Evolutionary conservation across 2,113 vertebrate species (phyloP).

Genomic region (Eonycteris spelaea): DNA sequence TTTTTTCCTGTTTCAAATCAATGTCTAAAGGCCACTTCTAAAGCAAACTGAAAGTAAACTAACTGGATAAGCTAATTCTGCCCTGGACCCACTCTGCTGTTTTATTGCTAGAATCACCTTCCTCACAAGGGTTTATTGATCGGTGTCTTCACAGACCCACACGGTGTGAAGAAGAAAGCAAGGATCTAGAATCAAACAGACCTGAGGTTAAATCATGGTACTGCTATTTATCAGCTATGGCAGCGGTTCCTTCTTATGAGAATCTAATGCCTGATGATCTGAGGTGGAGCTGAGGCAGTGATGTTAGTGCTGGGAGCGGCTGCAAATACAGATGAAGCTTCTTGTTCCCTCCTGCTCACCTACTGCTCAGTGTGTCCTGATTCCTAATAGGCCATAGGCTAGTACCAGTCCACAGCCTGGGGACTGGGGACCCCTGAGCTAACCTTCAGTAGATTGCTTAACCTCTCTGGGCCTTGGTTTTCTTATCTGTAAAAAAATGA

Average conservation of each 20-base stretch:
- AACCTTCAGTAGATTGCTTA: not conserved
- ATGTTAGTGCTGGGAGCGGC: too few species aligned
- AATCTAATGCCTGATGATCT: too few species aligned
- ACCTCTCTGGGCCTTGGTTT: not conserved
- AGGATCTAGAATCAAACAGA: not conserved
- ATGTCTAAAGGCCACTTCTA: not conserved
- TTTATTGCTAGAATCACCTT: not conserved
- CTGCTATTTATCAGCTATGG: not conserved
- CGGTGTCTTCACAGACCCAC: not conserved
- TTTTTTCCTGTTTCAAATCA: not conserved
- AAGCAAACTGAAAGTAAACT: not conserved
- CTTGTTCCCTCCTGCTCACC: too few species aligned
- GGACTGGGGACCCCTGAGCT: not conserved
- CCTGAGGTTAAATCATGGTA: not conserved
- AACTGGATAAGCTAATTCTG: not conserved
- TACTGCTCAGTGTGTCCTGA: too few species aligned
- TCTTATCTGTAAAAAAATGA: not conserved
- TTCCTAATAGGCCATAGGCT: too few species aligned
- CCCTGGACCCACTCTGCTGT: not conserved
- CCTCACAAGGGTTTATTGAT: not conserved
- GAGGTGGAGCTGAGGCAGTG: too few species aligned
- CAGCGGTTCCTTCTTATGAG: too few species aligned
- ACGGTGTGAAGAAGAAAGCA: not conserved
- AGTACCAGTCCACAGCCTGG: too few species aligned
- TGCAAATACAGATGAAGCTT: too few species aligned